Evolutionary conservation across 2,888 invertebrate species (phyloP), one percentile per base, ranked within the genome.

Genomic region (Phengaris alcon): DNA sequence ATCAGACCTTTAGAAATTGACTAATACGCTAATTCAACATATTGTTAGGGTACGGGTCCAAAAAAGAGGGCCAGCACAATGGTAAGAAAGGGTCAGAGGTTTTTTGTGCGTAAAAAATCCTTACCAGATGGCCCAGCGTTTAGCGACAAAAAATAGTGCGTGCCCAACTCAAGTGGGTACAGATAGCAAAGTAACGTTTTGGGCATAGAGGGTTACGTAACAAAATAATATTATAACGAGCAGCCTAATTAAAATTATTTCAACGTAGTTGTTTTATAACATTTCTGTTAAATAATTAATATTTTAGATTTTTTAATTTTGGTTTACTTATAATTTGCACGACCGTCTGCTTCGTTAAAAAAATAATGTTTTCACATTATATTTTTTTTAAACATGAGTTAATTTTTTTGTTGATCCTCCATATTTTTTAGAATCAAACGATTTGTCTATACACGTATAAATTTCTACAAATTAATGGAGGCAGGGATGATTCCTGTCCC

Each of bases 51-150:
- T 84, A 81, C 79, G 82, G 82, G 82, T 83, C 81, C 82, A 85
- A 86, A 93, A 91, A 87, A 86, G 85, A 86, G 90, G 92, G 90
- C 90, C 84, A 89, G 89, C 85, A 88, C 84, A 88, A 88, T 91
- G 90, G 91, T 87, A 93, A 91, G 93, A 93, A 93, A 93, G 93
- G 93, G 93, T 93, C 93, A 93, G 93, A 85, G 88, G 87, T 87
- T 86, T 91, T 88, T 88, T 88, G 82, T 87, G 84, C 84, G 83
- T 86, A 90, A 91, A 92, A 91, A 89, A 86, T 86, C 85, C 86
- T 89, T 87, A 89, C 93, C 93, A 93, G 93, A 93, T 93, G 93
- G 93, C 89, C 88, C 82, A 83, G 88, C 88, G 88, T 90, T 93
- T 92, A 90, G 87, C 85, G 85, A 87, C 88, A 93, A 93, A 93